Conservation (phyloP, 2,797 vertebrate genomes). For the Caiman crocodilus region DNA sequence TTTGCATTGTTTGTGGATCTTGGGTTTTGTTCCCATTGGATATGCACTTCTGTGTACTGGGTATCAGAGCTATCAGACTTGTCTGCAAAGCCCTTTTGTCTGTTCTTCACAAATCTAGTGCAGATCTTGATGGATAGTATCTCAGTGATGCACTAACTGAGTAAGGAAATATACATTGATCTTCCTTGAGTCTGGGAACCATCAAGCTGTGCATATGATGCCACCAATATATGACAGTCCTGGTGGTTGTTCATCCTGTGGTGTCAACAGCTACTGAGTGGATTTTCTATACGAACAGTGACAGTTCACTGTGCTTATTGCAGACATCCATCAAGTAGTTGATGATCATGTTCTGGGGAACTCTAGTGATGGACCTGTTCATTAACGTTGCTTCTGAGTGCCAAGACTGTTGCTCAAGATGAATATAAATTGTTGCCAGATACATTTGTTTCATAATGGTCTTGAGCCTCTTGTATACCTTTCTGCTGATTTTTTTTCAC, state of each 20-base stretch:
- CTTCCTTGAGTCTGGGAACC: slow-evolving; percentile 41
- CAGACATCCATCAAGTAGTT: background rate
- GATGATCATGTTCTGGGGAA: background rate
- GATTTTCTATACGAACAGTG: background rate
- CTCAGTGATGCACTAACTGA: slow-evolving; percentile 23
- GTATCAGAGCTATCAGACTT: slow-evolving; percentile 1
- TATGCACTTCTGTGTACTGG: background rate
- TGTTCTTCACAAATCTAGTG: background rate
- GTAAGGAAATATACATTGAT: slow-evolving; percentile 51
- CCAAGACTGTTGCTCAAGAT: background rate
- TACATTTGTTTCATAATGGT: background rate
- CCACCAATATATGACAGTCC: slow-evolving; percentile 59
- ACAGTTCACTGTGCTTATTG: background rate
- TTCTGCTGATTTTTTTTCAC: background rate
- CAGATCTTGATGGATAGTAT: slow-evolving; percentile 8
- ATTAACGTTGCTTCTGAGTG: slow-evolving; percentile 1
- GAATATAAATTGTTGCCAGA: background rate
- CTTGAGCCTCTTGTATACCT: background rate
- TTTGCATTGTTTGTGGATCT: background rate
- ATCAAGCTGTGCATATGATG: slow-evolving; percentile 58
- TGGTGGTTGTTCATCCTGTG: slow-evolving; percentile 48
- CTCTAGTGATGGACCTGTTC: background rate
- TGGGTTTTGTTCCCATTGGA: background rate
- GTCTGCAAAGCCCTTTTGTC: background rate
- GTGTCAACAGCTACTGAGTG: slow-evolving; percentile 58